These are phyloP conservation scores for Eupithecia exiguata DNA, from an alignment of 2,888 invertebrate genomes.

Conservation along the genomic window DNA sequence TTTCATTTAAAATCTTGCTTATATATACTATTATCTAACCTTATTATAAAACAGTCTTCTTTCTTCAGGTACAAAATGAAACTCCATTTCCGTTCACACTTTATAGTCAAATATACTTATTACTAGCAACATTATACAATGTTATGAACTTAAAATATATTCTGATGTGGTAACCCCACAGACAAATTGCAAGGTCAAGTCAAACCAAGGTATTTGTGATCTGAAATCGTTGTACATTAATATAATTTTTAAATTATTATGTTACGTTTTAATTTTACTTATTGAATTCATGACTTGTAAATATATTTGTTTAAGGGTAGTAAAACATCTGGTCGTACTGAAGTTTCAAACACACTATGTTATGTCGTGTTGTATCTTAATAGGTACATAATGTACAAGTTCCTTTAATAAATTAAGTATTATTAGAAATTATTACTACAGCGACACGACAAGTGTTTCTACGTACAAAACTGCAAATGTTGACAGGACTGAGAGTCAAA, in stretches of 20 bases:
- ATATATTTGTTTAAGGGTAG: too few relatives aligned
- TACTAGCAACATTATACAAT: conserved; percentile 19
- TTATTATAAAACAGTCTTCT: conserved; percentile 69
- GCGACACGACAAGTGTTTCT: too few relatives aligned
- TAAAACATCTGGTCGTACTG: too few relatives aligned
- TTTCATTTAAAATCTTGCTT: background rate
- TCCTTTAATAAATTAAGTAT: too few relatives aligned
- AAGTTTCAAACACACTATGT: too few relatives aligned
- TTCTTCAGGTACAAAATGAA: conserved; percentile 79
- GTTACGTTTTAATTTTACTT: too few relatives aligned
- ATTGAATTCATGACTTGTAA: too few relatives aligned
- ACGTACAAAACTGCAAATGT: too few relatives aligned
- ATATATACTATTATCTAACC: conserved; percentile 13
- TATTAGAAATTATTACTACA: too few relatives aligned
- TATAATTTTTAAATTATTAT: background rate
- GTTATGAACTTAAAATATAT: conserved; percentile 8
- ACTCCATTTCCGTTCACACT: conserved; percentile 48
- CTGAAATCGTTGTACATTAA: background rate
- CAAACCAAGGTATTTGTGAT: background rate
- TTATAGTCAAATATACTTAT: conserved; percentile 38
- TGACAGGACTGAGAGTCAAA: too few relatives aligned
- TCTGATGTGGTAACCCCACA: conserved; percentile 6
- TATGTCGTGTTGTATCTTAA: too few relatives aligned
- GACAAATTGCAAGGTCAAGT: background rate
- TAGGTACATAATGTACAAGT: too few relatives aligned